phyloP scores from a whole-genome alignment of 2,113 vertebrate genomes.

The Perca flavescens region DNA sequence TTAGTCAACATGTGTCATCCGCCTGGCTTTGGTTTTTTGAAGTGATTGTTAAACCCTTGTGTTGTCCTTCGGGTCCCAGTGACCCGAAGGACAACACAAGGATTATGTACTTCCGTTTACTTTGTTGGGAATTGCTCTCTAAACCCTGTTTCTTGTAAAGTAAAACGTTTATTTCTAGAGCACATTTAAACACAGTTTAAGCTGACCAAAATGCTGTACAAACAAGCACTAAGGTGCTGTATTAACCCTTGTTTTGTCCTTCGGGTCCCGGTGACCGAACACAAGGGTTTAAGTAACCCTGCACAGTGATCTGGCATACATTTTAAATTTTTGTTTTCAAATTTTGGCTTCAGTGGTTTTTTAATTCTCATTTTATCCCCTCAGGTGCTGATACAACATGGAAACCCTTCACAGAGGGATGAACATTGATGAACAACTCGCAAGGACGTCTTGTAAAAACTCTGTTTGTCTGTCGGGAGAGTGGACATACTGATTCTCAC shows the following conservation, averaged over 20 bases:
- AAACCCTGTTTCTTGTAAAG: no score
- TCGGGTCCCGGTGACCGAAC: no score
- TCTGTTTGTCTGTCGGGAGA: constrained; percentile 8
- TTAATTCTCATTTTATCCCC: constrained; percentile 4
- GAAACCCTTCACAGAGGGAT: constrained; percentile 16
- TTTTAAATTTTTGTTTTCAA: background rate
- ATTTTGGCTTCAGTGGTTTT: background rate
- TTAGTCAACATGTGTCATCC: background rate
- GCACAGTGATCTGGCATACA: background rate
- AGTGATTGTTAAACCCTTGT: background rate
- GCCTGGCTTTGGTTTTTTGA: background rate
- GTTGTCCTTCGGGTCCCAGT: no score
- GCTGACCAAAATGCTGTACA: no score
- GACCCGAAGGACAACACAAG: no score
- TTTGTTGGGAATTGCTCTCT: no score
- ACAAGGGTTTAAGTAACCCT: background rate
- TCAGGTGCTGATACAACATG: constrained; percentile 58
- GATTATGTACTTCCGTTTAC: no score
- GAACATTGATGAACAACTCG: constrained; percentile 3
- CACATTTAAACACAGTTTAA: no score
- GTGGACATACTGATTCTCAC: constrained; percentile 8
- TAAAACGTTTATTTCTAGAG: no score
- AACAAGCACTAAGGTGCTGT: no score
- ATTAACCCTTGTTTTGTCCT: no score
- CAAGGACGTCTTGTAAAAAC: constrained; percentile 23